Conservation (phyloP, 92 coral and sea anemone genomes). For the Heteractis magnifica region DNA sequence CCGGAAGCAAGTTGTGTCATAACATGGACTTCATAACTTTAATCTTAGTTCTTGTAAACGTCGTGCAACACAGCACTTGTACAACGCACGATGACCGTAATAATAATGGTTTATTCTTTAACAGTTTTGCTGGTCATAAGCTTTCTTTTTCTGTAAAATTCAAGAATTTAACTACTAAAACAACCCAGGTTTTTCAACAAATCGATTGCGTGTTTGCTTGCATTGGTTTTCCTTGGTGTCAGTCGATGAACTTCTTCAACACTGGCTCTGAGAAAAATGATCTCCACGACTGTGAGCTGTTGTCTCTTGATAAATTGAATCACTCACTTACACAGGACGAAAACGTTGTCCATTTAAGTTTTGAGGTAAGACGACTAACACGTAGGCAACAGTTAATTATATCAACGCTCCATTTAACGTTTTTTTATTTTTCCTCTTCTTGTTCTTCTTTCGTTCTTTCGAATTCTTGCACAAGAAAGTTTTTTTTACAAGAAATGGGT, state of each 20-base stretch:
- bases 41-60: not conserved
- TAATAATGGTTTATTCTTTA: not conserved
- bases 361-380: not conserved
- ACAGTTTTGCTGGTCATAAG: not conserved
- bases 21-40: not conserved
- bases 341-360: not conserved
- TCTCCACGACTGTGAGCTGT: not conserved
- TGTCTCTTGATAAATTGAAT: not conserved
- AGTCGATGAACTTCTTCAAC: not conserved
- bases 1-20: not conserved
- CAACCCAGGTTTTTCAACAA: not conserved
- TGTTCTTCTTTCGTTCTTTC: too few species aligned
- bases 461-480: too few species aligned
- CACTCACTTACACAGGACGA: not conserved
- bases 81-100: not conserved
- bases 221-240: not conserved
- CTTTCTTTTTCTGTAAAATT: not conserved
- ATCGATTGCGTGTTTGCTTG: slow-evolving; percentile 1
- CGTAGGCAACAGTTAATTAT: too few species aligned
- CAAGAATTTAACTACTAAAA: not conserved
- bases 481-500: too few species aligned
- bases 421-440: not conserved
- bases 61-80: not conserved
- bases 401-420: not conserved
- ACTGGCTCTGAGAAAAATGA: not conserved